Percentiles rank a stretch among this genome's conserved stretches.
Conservation (phyloP, 2,113 vertebrate species). For the Petaurus breviceps region DNA sequence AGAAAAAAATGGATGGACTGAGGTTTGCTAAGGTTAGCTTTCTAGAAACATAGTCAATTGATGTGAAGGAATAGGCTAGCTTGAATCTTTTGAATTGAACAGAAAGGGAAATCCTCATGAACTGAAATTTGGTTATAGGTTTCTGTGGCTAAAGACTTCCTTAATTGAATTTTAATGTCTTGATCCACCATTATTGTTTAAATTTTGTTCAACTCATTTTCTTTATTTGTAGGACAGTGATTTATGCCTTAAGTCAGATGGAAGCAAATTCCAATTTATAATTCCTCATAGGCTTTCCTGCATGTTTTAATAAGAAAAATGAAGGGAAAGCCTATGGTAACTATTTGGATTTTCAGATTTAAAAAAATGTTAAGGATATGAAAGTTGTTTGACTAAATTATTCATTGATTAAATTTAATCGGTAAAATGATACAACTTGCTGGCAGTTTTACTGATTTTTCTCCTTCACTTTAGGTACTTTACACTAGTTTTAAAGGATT, state of each 20-base stretch:
- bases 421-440: not conserved
- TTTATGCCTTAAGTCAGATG: constrained; percentile 10
- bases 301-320: not conserved
- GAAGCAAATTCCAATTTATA: constrained; percentile 49
- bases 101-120: constrained; percentile 17
- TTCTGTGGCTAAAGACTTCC: constrained; percentile 55
- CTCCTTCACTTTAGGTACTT: not conserved
- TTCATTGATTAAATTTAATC: not conserved
- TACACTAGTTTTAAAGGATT: not conserved
- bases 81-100: constrained; percentile 60
- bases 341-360: constrained; percentile 5
- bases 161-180: constrained; percentile 60
- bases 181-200: constrained; percentile 52
- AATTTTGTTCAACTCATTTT: constrained; percentile 47
- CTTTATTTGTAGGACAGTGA: constrained; percentile 43
- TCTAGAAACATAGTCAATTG: constrained; percentile 51
- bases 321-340: not conserved
- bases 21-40: constrained; percentile 66
- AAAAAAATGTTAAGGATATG: constrained; percentile 30
- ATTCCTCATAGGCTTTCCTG: constrained; percentile 17
- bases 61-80: constrained; percentile 50
- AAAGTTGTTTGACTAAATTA: constrained; percentile 33
- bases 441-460: not conserved
- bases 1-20: constrained; percentile 50
- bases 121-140: constrained; percentile 50